Conservation (phyloP, 2,113 vertebrate species). For the Benitochromis conjunctus region DNA sequence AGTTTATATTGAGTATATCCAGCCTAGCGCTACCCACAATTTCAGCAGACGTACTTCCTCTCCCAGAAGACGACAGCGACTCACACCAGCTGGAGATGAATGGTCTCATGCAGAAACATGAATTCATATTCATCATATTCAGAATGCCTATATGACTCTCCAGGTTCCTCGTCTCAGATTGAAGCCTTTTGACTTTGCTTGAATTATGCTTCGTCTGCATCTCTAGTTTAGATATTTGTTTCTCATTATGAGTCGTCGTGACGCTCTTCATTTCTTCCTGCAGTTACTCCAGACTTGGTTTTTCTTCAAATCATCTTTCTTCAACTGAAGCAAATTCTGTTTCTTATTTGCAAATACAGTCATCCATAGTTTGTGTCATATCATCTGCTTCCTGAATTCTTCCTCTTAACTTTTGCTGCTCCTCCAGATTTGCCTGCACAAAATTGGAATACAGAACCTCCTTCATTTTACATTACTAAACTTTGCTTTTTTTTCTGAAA, state of each 20-base stretch:
- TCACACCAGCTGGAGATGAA: slow-evolving; percentile 58
- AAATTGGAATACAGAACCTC: slow-evolving; percentile 58
- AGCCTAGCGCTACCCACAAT: slow-evolving; percentile 64
- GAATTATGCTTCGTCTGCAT: slow-evolving; percentile 39
- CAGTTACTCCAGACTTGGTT: slow-evolving; percentile 43
- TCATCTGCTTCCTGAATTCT: slow-evolving; percentile 50
- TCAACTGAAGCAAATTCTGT: slow-evolving; percentile 59
- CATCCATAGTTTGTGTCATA: slow-evolving; percentile 61
- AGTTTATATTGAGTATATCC: slow-evolving; percentile 62
- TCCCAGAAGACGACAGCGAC: slow-evolving; percentile 70
- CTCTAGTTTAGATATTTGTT: slow-evolving; percentile 54
- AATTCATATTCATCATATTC: slow-evolving; percentile 62
- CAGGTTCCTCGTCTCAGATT: slow-evolving; percentile 46
- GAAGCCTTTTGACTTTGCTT: slow-evolving; percentile 40
- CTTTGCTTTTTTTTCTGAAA: slow-evolving; percentile 68
- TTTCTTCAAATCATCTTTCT: slow-evolving; percentile 46
- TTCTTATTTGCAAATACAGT: slow-evolving; percentile 58
- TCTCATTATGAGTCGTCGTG: slow-evolving; percentile 47
- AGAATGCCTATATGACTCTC: slow-evolving; percentile 29
- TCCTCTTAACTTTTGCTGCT: slow-evolving; percentile 49
- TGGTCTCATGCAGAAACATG: slow-evolving; percentile 64
- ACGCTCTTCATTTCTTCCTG: slow-evolving; percentile 57
- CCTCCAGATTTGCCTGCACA: slow-evolving; percentile 43
- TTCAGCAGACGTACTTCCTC: slow-evolving; percentile 70
- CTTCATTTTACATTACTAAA: slow-evolving; percentile 67